Evolutionary conservation across 1,140 invertebrate species (phyloP).

Genomic region (Leptopilina boulardi): DNA sequence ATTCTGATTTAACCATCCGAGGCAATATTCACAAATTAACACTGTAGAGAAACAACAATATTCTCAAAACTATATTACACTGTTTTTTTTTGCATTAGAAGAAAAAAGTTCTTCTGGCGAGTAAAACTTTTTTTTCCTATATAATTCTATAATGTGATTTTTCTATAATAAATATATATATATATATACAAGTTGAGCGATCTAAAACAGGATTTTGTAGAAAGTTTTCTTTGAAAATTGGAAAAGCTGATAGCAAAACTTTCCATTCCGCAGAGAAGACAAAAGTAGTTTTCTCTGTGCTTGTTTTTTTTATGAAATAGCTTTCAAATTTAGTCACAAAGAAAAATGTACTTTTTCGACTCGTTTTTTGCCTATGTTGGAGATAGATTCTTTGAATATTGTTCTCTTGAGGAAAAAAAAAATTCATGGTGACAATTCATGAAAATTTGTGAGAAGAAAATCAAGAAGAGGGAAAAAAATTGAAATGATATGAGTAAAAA

Average conservation of each 20-base stretch:
- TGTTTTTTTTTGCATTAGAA: not conserved
- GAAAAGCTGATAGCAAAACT: constrained; percentile 7
- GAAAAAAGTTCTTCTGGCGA: not conserved
- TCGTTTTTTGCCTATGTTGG: not conserved
- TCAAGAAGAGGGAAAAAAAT: too few species aligned
- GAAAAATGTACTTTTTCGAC: not conserved
- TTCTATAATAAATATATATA: constrained; percentile 3
- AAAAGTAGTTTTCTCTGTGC: not conserved
- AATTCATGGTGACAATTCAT: too few species aligned
- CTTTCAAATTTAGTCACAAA: constrained; percentile 2
- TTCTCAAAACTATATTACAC: not conserved
- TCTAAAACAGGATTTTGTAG: not conserved
- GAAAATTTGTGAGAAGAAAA: too few species aligned
- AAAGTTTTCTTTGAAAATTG: constrained; percentile 4
- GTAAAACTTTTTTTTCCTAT: not conserved
- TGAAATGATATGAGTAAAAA: not conserved
- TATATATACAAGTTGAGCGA: not conserved
- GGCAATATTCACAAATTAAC: constrained; percentile 13
- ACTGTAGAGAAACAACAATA: not conserved
- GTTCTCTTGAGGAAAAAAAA: not conserved
- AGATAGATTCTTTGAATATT: not conserved
- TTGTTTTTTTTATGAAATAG: not conserved
- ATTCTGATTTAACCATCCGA: constrained; percentile 2
- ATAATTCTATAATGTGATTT: constrained; percentile 10
- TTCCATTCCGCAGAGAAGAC: not conserved